Conservation (phyloP, 2,888 invertebrate genomes). For the Epinotia nisella region DNA sequence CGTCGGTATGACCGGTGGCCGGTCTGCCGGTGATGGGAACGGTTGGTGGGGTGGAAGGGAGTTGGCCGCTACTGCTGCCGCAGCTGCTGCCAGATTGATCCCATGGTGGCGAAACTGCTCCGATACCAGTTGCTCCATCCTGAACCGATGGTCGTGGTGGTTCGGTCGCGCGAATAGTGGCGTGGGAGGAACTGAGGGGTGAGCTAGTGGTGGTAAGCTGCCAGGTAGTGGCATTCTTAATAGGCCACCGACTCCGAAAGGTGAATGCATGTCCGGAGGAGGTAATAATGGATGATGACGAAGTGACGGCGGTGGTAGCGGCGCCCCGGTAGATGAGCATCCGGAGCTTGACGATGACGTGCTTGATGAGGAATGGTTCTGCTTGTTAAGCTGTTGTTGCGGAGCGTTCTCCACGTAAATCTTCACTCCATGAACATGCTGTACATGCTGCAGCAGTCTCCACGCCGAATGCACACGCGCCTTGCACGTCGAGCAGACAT, state of each 20-base stretch:
- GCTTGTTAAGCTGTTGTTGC: conserved; percentile 73
- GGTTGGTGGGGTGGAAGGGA: conserved; percentile 86
- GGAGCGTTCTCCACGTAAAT: conserved; percentile 91
- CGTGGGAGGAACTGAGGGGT: conserved; percentile 88
- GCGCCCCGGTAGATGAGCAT: conserved; percentile 81
- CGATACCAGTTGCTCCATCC: conserved; percentile 93
- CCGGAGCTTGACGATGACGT: conserved; percentile 85
- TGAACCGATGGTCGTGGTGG: conserved; percentile 91
- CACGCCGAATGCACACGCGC: conserved; percentile 97
- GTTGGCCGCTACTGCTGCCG: conserved; percentile 87
- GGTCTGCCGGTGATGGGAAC: conserved; percentile 86
- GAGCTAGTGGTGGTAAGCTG: conserved; percentile 85
- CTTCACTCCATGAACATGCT: conserved; percentile 96
- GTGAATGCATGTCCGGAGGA: conserved; percentile 90
- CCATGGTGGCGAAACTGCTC: conserved; percentile 93
- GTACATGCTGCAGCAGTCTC: conserved; percentile 97
- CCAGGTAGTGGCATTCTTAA: conserved; percentile 90
- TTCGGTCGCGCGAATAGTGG: conserved; percentile 91
- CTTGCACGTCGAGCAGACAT: conserved; percentile 97
- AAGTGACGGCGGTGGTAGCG: conserved; percentile 86
- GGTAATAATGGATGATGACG: conserved; percentile 88
- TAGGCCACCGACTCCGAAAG: conserved; percentile 89
- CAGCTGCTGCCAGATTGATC: conserved; percentile 90
- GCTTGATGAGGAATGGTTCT: conserved; percentile 85
- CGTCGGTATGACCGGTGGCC: conserved; percentile 83